Evolutionary conservation across 2,888 invertebrate species (phyloP).

Genomic region (Eristalinus sepulchralis): DNA sequence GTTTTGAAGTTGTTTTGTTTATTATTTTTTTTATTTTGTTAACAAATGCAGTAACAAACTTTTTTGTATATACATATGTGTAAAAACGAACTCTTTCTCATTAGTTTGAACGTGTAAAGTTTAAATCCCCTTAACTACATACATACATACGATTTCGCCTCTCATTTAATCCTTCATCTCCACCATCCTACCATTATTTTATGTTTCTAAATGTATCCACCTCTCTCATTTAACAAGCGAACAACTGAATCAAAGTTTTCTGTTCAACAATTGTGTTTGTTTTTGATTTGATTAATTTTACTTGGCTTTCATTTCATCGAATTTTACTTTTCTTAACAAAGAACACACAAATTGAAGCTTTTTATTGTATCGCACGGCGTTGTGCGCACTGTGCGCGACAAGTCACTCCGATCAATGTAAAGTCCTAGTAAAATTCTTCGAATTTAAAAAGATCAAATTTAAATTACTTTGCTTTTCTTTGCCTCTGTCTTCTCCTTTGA

Average conservation of each 20-base stretch:
- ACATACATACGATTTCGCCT: slow-evolving; percentile 52
- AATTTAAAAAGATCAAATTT: background rate
- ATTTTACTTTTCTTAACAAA: slow-evolving; percentile 2
- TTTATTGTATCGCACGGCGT: slow-evolving; percentile 20
- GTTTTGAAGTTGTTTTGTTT: background rate
- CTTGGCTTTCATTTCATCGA: slow-evolving; percentile 14
- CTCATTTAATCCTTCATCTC: slow-evolving; percentile 51
- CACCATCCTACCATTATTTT: slow-evolving; percentile 26
- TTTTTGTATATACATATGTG: slow-evolving; percentile 37
- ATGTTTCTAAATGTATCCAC: slow-evolving; percentile 38
- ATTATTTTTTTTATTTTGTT: slow-evolving; percentile 1
- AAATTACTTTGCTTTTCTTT: slow-evolving; percentile 20
- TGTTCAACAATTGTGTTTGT: slow-evolving; percentile 5
- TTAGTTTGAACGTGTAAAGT: slow-evolving; percentile 65
- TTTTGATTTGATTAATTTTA: background rate
- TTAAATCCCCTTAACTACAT: slow-evolving; percentile 40
- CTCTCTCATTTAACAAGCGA: slow-evolving; percentile 9
- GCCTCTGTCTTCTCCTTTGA: background rate
- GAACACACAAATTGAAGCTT: slow-evolving; percentile 25
- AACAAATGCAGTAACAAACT: slow-evolving; percentile 20
- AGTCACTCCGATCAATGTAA: slow-evolving; percentile 22
- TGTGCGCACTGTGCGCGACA: background rate
- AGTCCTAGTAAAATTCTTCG: background rate
- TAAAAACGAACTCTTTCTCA: slow-evolving; percentile 45
- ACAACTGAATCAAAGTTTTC: slow-evolving; percentile 27